These are phyloP conservation scores for Microcebus lehilahytsara DNA, from an alignment of 2,113 vertebrate genomes.

Conservation along the genomic window DNA sequence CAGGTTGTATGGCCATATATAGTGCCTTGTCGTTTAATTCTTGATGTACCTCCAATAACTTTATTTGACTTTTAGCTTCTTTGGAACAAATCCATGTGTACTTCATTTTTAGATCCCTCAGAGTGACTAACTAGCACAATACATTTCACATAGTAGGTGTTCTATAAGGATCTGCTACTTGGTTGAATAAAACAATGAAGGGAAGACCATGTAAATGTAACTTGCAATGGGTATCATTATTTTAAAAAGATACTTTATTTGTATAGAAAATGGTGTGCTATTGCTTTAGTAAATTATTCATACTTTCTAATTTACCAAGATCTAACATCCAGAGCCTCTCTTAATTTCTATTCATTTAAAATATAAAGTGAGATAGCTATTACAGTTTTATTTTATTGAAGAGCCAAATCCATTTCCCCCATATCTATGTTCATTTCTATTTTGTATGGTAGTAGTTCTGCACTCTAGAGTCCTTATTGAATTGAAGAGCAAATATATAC, in stretches of 20 bases:
- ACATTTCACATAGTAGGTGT: background rate
- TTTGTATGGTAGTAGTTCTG: constrained; percentile 39
- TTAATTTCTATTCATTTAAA: constrained; percentile 59
- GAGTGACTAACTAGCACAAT: background rate
- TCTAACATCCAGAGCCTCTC: background rate
- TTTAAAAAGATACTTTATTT: constrained; percentile 22
- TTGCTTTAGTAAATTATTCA: constrained; percentile 63
- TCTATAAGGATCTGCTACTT: background rate
- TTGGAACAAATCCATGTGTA: background rate
- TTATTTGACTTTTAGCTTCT: background rate
- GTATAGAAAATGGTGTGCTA: constrained; percentile 5
- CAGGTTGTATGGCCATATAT: background rate
- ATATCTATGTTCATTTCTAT: constrained; percentile 64
- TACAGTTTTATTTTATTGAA: constrained; percentile 67
- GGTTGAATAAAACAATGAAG: background rate
- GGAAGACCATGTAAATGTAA: background rate
- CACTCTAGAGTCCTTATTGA: constrained; percentile 43
- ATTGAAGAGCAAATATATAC: constrained; percentile 70
- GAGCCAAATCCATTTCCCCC: constrained; percentile 53
- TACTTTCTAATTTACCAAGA: constrained; percentile 50
- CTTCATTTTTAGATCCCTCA: background rate
- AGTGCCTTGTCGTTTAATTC: background rate
- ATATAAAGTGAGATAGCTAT: constrained; percentile 56
- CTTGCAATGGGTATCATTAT: background rate
- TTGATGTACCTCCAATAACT: background rate